Evolutionary conservation across 1,140 invertebrate genomes (phyloP), one percentile per base, ranked within the genome.

Genomic region (Zaprionus tsacasi): DNA sequence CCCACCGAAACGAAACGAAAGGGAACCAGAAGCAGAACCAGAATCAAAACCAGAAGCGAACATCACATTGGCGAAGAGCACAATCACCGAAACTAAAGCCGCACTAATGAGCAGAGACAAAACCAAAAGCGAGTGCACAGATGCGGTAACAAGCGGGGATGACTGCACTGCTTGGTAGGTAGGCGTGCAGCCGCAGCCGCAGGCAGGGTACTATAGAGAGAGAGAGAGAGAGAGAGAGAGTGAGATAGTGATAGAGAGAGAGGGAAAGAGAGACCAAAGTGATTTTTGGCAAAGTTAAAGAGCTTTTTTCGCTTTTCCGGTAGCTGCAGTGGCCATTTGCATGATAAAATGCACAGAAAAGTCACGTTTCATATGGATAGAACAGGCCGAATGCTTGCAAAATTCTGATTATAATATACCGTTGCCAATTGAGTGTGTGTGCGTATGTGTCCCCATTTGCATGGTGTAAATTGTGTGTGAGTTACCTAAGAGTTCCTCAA

Each of bases 41-140:
- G 48, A 48, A 33, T 25, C 52, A 36, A 59, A 43, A 77, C 25
- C 76, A 21, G 56, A 76, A 72, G 70, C 68, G 54, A 79, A 81
- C 78, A 80, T 71, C 77, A 75, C 7, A 45, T 45, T 45, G 40
- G 78, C 70, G 68, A 73, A 70, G 58, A 67, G 82, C 78, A 73
- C 82, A 85, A 85, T 85, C 83, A 81, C 81, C 86, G 52, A 81
- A 85, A 89, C 85, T 85, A 89, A 89, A 89, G 85, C 76, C 85
- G 69, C 85, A 81, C 85, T 89, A 89, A 89, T 89, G 85, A 89
- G 85, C 85, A 89, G 66, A 74, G 81, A 88, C 82, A 81, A 21
- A 76, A 74, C 86, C 80, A 63, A 55, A 81, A 65, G 79, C 82
- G 76, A 74, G 76, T 63, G 81, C 70, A 61, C 70, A 81, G 76